These are phyloP conservation scores for Dioctria rufipes DNA, from an alignment of 2,888 invertebrate genomes.

Conservation along the genomic window DNA sequence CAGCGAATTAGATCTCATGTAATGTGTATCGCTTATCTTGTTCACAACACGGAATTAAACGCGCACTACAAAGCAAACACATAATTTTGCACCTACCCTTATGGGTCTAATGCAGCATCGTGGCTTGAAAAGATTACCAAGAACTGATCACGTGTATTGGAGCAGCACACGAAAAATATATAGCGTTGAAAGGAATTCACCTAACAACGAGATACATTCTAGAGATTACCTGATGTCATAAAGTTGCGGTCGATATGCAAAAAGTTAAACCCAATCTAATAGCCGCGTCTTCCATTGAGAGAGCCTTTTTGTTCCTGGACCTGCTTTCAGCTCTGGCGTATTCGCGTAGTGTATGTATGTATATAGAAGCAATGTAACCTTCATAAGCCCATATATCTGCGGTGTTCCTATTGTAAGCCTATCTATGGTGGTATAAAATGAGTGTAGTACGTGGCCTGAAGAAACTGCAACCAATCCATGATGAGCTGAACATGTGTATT, in stretches of 20 bases:
- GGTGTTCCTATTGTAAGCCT: constrained; percentile 45
- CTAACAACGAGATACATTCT: constrained; percentile 43
- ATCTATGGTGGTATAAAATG: constrained; percentile 45
- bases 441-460: constrained; percentile 2
- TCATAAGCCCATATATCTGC: constrained; percentile 44
- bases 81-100: constrained; percentile 31
- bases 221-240: constrained; percentile 47
- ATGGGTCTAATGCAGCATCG: constrained; percentile 29
- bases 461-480: constrained; percentile 5
- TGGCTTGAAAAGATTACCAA: constrained; percentile 4
- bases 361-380: not conserved
- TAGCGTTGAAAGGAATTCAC: constrained; percentile 33
- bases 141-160: constrained; percentile 33
- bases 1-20: not conserved
- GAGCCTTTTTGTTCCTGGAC: not conserved
- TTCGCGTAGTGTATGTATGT: too few species aligned
- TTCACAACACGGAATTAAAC: constrained; percentile 39
- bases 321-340: not conserved
- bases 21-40: constrained; percentile 3
- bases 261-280: constrained; percentile 30
- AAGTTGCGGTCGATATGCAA: constrained; percentile 50
- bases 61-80: constrained; percentile 5
- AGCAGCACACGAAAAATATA: constrained; percentile 20
- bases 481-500: constrained; percentile 32
- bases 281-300: constrained; percentile 7